These are phyloP conservation scores for Thymelicus sylvestris DNA, from an alignment of 2,888 invertebrate genomes.

Conservation along the genomic window DNA sequence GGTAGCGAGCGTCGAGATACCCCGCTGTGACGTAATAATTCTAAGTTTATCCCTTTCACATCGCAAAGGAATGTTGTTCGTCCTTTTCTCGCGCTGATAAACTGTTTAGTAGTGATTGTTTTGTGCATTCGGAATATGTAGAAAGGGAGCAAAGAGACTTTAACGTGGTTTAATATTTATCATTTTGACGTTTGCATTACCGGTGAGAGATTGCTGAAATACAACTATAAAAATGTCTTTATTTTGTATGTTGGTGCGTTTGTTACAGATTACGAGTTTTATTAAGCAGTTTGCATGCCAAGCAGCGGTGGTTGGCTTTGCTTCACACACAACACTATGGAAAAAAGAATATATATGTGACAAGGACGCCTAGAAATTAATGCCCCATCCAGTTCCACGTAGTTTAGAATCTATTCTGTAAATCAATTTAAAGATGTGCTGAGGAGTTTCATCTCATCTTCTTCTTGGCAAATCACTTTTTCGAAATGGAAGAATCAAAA, in stretches of 20 bases:
- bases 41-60: conserved; percentile 76
- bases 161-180: background rate
- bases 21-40: conserved; percentile 83
- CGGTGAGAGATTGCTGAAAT: conserved; percentile 2
- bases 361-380: too few relatives aligned
- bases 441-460: too few relatives aligned
- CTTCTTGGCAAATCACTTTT: too few relatives aligned
- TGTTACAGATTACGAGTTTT: too few relatives aligned
- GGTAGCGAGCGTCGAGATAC: conserved; percentile 65
- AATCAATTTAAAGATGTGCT: too few relatives aligned
- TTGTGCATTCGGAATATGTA: conserved; percentile 46
- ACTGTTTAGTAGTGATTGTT: conserved; percentile 78
- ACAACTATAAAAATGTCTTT: background rate
- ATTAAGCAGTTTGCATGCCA: too few relatives aligned
- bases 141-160: conserved; percentile 1
- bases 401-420: too few relatives aligned
- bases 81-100: conserved; percentile 77
- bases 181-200: conserved; percentile 4
- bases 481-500: too few relatives aligned
- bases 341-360: too few relatives aligned
- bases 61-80: conserved; percentile 72
- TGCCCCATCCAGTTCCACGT: too few relatives aligned
- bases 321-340: too few relatives aligned
- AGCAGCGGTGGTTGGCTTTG: too few relatives aligned
- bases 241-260: background rate